Conservation (phyloP, 1,140 invertebrate species). For the Centruroides vittatus region DNA sequence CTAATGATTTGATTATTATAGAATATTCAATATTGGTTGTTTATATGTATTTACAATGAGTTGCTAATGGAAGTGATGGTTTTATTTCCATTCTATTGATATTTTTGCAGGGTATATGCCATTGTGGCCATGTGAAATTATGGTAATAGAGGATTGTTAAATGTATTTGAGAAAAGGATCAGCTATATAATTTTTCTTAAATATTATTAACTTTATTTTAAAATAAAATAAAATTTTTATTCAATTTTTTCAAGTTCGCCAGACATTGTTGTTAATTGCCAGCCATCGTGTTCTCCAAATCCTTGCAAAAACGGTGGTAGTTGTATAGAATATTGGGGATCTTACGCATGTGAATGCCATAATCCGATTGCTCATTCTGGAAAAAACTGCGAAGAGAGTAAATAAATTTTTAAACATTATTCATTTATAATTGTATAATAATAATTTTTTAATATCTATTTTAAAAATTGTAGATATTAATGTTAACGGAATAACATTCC, state of each 20-base stretch:
- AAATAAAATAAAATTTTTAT: background rate
- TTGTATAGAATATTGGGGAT: constrained; percentile 84
- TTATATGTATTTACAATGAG: no score
- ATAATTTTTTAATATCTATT: background rate
- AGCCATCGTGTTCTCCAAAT: constrained; percentile 81
- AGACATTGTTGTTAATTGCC: constrained; percentile 68
- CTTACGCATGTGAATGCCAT: constrained; percentile 58
- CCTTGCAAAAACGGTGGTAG: constrained; percentile 79
- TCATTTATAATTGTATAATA: background rate
- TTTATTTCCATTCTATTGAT: no score
- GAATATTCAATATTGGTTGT: no score
- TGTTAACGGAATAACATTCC: constrained; percentile 73
- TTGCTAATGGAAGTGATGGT: no score
- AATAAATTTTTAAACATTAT: constrained; percentile 25
- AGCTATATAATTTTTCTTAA: no score
- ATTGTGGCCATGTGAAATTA: no score
- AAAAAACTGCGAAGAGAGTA: constrained; percentile 74
- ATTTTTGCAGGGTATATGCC: no score
- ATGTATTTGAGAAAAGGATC: no score
- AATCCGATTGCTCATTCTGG: constrained; percentile 84
- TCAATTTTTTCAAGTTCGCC: constrained; percentile 9
- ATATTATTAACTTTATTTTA: no score
- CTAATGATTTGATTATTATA: no score
- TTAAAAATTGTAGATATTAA: constrained; percentile 64
- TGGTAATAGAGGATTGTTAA: no score